Evolutionary conservation across 2,888 invertebrate species (phyloP).

Genomic region (Diaperis boleti): DNA sequence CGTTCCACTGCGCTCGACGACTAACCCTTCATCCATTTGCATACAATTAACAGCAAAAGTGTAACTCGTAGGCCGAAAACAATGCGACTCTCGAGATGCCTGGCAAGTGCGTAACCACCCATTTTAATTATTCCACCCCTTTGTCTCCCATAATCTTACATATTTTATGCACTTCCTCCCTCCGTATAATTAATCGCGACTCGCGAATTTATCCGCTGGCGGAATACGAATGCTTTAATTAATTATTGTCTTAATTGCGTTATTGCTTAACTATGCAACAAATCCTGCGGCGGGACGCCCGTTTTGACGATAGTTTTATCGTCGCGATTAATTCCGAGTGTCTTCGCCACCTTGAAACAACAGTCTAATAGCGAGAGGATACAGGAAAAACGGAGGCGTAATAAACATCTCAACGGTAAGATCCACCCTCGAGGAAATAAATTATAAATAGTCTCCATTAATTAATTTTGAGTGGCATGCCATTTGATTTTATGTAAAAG

Average conservation of each 20-base stretch:
- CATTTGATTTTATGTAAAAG: constrained; percentile 34
- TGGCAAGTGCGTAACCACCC: constrained; percentile 36
- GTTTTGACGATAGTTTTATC: constrained; percentile 20
- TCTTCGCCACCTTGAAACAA: neutral
- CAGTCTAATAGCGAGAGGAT: neutral
- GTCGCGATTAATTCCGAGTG: neutral
- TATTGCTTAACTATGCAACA: constrained; percentile 19
- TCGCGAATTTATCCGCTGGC: constrained; percentile 53
- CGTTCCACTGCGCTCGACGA: neutral
- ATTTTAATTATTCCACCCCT: constrained; percentile 43
- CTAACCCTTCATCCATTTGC: constrained; percentile 8
- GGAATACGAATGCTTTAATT: constrained; percentile 57
- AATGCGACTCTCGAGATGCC: constrained; percentile 35
- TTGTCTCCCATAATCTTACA: constrained; percentile 51
- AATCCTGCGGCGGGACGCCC: constrained; percentile 23
- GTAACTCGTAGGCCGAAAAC: constrained; percentile 28
- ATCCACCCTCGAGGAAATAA: constrained; percentile 2
- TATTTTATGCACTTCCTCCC: constrained; percentile 54
- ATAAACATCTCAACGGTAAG: constrained; percentile 13
- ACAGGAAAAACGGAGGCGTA: neutral
- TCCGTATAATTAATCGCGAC: constrained; percentile 53
- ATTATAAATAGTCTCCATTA: constrained; percentile 35
- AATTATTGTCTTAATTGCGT: constrained; percentile 53
- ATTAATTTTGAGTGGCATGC: constrained; percentile 30
- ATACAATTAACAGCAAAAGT: constrained; percentile 34